Base-by-base conservation (phyloP, 2,797 vertebrate genomes). In the Chrysocyon brachyurus region DNA sequence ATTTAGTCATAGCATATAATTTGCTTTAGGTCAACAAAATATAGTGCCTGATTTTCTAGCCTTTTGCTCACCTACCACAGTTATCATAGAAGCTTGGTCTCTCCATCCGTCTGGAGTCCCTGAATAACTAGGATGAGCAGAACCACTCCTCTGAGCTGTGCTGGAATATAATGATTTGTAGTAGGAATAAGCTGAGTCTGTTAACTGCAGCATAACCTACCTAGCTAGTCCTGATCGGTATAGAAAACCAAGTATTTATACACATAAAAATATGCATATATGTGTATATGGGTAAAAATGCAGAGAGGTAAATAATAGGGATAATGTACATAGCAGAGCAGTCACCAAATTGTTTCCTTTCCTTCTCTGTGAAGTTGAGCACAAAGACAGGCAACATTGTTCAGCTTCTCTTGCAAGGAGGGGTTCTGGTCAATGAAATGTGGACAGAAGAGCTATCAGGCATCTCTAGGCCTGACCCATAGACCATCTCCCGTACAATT, bases 221-320 rank as follows among this genome's bases (percentile, higher is more conserved):
- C 3, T 57, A 63, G 12, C 21, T 52, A 26, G 56, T 72, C 22
- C 59, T 12, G 6, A 72, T 16, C 12, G 75, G 46, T 8, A n/a
- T 1, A 73, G 28, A 66, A 56, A 78, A 84, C 36, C 6, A 14
- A 14, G 21, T 17, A 21, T 82, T 68, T 31, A 5, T 56, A 63
- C 16, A 31, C 9, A 16, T 5, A 57, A 52, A 40, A 17, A 49
- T 33, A 11, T 8, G 6, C 9, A 14, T 6, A 24, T 33, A 5
- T 1, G 3, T 72, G n/a, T 24, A 14, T 46, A 5, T 1, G 3
- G 78, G n/a, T 24, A 14, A n/a, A 2, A 5, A 21, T 12, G 22
- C 10, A 24, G 28, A 82, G 24, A 11, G 24, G 14, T 28, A 9
- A 19, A 9, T 31, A 11, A 15, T 5, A 66, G 16, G 33, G 31